Percentiles rank a stretch among this genome's conserved stretches.
Evolutionary conservation across 2,797 vertebrate species (phyloP).

Genomic region (Tympanoctomys barrerae): DNA sequence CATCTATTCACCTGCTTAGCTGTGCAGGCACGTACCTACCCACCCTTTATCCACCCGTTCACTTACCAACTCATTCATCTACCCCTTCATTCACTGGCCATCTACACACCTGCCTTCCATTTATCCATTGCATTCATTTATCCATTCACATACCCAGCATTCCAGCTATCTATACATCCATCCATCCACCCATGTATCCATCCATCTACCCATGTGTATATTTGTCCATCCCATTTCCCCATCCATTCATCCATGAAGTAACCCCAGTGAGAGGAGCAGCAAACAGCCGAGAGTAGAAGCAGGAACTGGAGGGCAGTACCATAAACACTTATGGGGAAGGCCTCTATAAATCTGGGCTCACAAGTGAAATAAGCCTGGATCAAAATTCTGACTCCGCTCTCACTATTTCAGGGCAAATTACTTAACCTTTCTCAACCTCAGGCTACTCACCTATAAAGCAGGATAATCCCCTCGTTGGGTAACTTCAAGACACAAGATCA

Average conservation of each 20-base stretch:
- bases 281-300: not conserved
- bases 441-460: not conserved
- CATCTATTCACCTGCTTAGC: too few species aligned
- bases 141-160: not conserved
- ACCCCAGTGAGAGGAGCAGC: not conserved
- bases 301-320: not conserved
- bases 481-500: not conserved
- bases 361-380: not conserved
- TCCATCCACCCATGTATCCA: not conserved
- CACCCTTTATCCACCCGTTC: not conserved
- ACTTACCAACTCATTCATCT: not conserved
- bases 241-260: not conserved
- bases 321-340: not conserved
- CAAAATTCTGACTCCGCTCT: not conserved
- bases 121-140: too few species aligned
- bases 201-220: not conserved
- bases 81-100: not conserved
- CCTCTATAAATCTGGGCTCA: not conserved
- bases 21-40: not conserved
- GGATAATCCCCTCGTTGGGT: too few species aligned
- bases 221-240: not conserved
- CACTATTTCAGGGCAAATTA: not conserved
- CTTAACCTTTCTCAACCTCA: not conserved
- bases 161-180: not conserved
- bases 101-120: not conserved